Evolutionary conservation across 2,888 invertebrate genomes (phyloP).

Genomic region (Hylaea fasciaria): DNA sequence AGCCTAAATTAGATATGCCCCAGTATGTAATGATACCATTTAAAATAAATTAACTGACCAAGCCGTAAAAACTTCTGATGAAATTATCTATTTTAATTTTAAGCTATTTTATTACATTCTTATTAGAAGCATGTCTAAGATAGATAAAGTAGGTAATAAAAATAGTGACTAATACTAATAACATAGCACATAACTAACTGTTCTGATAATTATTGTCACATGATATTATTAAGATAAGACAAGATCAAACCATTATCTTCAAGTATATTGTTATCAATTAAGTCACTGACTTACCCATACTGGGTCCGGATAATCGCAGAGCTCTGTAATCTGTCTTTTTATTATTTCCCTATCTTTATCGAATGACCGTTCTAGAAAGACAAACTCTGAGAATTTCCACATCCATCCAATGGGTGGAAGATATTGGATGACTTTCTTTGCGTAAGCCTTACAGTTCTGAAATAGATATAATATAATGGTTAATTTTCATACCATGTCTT

Average conservation of each 20-base stretch:
- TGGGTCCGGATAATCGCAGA: slow-evolving; percentile 95
- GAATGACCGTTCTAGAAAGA: slow-evolving; percentile 96
- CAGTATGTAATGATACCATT: no score
- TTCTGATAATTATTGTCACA: not conserved
- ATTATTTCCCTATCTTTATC: slow-evolving; percentile 95
- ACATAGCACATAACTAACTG: not conserved
- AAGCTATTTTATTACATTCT: no score
- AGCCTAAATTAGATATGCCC: no score
- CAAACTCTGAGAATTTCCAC: slow-evolving; percentile 98
- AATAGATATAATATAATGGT: slow-evolving; percentile 8
- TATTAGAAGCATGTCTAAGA: not conserved
- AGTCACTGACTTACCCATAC: slow-evolving; percentile 88
- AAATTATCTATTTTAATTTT: no score
- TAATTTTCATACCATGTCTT: not conserved
- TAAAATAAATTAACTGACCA: no score
- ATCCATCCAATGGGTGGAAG: slow-evolving; percentile 98
- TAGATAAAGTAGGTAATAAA: slow-evolving; percentile 1
- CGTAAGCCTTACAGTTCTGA: slow-evolving; percentile 93
- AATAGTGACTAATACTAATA: slow-evolving; percentile 1
- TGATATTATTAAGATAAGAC: not conserved
- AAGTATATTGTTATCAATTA: slow-evolving; percentile 19
- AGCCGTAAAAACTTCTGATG: no score
- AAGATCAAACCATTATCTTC: not conserved
- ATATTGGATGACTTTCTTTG: slow-evolving; percentile 95
- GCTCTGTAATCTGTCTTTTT: slow-evolving; percentile 90